phyloP scores from a whole-genome alignment of 1,140 invertebrate genomes.

The Conopomorpha cramerella region DNA sequence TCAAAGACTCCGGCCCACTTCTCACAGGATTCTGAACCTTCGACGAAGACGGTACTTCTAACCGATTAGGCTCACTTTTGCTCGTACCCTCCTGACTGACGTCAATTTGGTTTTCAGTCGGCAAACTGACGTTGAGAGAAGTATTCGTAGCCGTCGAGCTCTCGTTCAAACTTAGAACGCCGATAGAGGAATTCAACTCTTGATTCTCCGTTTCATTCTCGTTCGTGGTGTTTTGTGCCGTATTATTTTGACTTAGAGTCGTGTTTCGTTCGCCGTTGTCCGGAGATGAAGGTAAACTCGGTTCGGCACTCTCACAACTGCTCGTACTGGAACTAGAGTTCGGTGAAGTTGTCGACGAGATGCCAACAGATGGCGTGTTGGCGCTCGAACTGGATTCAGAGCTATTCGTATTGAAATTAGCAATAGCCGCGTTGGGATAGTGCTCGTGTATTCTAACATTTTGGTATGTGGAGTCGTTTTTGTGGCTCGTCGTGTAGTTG shows the following conservation, averaged over 20 bases:
- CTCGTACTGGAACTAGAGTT: constrained; percentile 46
- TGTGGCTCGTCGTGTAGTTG: constrained; percentile 25
- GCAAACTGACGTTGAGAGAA: constrained; percentile 39
- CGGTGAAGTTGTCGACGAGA: constrained; percentile 42
- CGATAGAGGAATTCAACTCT: constrained; percentile 36
- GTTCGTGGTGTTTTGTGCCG: constrained; percentile 16
- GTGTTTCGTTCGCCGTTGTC: constrained; percentile 39
- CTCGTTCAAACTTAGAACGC: constrained; percentile 35
- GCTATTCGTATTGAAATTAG: constrained; percentile 28
- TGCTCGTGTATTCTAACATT: constrained; percentile 30
- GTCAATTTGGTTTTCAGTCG: constrained; percentile 12
- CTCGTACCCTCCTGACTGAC: constrained; percentile 20
- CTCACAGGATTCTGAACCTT: constrained; percentile 17
- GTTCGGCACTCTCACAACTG: constrained; percentile 49
- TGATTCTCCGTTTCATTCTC: constrained; percentile 19
- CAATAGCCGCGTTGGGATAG: constrained; percentile 18
- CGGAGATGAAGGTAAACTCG: constrained; percentile 43
- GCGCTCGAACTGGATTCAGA: constrained; percentile 51
- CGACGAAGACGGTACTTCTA: constrained; percentile 28
- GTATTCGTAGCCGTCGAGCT: constrained; percentile 50
- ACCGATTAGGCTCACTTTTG: constrained; percentile 22
- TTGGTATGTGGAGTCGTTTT: constrained; percentile 33
- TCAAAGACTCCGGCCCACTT: constrained; percentile 35
- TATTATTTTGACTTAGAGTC: constrained; percentile 17
- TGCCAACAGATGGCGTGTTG: constrained; percentile 38